Evolutionary conservation across 1,140 invertebrate genomes (phyloP), one percentile per base, ranked within the genome.

Genomic region (Lasioglossum albipes): DNA sequence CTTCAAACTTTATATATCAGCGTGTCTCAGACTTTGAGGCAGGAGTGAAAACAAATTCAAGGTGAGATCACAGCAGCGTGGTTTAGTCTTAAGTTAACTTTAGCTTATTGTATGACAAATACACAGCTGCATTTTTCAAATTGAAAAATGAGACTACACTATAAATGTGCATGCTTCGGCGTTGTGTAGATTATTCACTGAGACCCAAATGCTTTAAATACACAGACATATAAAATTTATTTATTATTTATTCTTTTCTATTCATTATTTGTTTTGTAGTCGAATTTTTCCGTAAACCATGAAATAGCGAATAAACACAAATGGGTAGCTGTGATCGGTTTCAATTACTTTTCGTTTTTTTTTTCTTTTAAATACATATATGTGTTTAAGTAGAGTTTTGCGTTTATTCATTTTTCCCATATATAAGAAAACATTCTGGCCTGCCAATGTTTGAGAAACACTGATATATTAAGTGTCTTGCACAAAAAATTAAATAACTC

Each of bases 21-120:
- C 94, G 94, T 93, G 94, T 94, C 93, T 94, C 94, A 93, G 94
- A 94, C 93, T 94, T 93, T 94, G 94, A 94, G 93, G 92, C 94
- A 91, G 93, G 93, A 92, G 92, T 93, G 90, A 94, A 93, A 92
- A 92, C 93, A 89, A 93, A 94, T 93, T 93, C 93, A 94, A 94
- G 94, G 94, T 94, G 94, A 94, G 94, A 91, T 90, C 86, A 92
- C 87, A 91, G 91, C 91, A 91, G 90, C 90, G 91, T 91, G 90
- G 90, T 87, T 89, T 93, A 92, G 88, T 91, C 86, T 85, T 91
- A 92, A 92, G 90, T 90, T 91, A 92, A 92, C 89, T 90, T 85
- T 91, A 92, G 92, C 90, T 93, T 92, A 91, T 81, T 92, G 89
- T 91, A 90, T 90, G 88, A 89, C 81, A 85, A 89, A 83, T 87